Evolutionary conservation across 2,113 vertebrate genomes (phyloP), one percentile per base, ranked within the genome.

Genomic region (Mesocricetus auratus): DNA sequence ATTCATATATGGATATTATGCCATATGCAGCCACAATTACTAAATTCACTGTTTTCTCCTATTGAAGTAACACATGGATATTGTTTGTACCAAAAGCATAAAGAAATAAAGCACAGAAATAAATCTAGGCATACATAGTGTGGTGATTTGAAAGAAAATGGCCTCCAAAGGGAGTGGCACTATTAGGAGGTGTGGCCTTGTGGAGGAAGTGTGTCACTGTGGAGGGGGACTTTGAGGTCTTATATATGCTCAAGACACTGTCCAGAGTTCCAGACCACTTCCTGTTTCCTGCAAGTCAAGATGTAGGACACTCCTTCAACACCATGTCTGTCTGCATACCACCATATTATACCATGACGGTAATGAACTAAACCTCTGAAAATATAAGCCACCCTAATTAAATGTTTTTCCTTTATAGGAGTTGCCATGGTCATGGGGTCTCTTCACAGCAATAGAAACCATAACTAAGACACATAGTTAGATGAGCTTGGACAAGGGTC

Each of bases 41-140:
- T 86, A 94, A 75, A 89, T 11, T 96, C 58, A 89, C 77, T 21
- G 2, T 66, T 91, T 86, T 83, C 82, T 93, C 29, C 58, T 62
- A 53, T 11, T 42, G 39, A 94, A 95, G 58, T 68, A 45, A 85
- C 13, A 75, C 58, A 81, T 31, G 2, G 7, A 58, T 29, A 17
- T 42, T 89, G 3, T 77, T 94, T 75, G 16, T 86, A 64, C 50
- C 75, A 15, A 75, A 83, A 66, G 24, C 29, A 60, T 66, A 82
- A 86, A 60, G 47, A 88, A 93, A 60, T 33, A 60, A 3, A 39
- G 39, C 12, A 68, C 16, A 91, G 89, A 86, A 91, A 94, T 86
- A 78, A 86, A 78, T 33, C 12, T 45, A 79, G 11, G 0, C 6
- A 39, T n/a, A 86, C 62, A 33, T 33, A 7, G 42, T 31, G 69